A percentile compares a stretch with the other conserved stretches of the same genome.
Evolutionary conservation across 2,113 vertebrate genomes (phyloP).

Genomic region (Myotis lucifugus): DNA sequence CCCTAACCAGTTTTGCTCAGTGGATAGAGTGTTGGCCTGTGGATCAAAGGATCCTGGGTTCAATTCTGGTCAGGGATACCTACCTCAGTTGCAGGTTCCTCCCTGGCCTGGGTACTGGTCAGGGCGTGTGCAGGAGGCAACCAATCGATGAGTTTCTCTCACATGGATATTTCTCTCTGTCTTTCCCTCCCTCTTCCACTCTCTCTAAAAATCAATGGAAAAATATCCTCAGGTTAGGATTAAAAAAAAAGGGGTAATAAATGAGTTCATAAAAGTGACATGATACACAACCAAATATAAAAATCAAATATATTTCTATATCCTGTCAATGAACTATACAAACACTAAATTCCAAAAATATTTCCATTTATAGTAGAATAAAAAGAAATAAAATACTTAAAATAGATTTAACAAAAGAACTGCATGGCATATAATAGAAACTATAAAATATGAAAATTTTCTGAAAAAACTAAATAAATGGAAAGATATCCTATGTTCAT

Average conservation of each 20-base stretch:
- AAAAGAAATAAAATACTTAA: neutral
- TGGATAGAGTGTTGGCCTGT: too few species aligned
- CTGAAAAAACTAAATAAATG: neutral
- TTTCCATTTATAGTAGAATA: neutral
- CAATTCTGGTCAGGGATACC: too few species aligned
- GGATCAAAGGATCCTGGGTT: too few species aligned
- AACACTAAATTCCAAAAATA: neutral
- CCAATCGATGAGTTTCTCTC: too few species aligned
- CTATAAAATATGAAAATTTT: neutral
- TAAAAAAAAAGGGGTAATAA: neutral
- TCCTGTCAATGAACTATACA: neutral
- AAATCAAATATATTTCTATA: neutral
- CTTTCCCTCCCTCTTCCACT: too few species aligned
- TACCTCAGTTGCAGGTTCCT: too few species aligned
- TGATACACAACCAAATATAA: neutral
- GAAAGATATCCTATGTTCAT: neutral
- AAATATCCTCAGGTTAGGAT: too few species aligned
- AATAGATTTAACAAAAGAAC: neutral
- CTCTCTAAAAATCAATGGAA: too few species aligned
- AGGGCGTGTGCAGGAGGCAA: too few species aligned
- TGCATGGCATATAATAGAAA: neutral
- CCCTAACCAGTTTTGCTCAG: too few species aligned
- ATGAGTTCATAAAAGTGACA: neutral
- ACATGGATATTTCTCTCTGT: too few species aligned
- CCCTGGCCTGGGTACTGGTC: too few species aligned